Base-by-base conservation (phyloP, 2,888 invertebrate genomes). In the Dascillus cervinus region DNA sequence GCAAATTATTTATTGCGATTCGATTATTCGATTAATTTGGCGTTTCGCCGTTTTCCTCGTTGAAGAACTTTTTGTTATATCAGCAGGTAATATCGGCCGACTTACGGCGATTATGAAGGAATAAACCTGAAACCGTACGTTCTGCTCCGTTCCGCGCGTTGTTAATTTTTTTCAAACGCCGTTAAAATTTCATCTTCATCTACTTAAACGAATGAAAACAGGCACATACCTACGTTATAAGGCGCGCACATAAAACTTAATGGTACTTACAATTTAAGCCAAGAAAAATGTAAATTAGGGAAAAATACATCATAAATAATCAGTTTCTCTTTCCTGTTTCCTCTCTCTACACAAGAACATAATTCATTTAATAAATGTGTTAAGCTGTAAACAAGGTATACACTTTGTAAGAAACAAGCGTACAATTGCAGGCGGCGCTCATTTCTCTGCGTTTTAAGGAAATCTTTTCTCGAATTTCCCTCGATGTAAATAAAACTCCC, bases 301-400 rank as follows among this genome's bases (percentile, higher is more conserved):
- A 60, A n/a, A 61, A 61, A 60, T 57, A 55, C 53, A 55, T 58
- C 61, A 57, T 63, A 63, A 63, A 63, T 63, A 63, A 62, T 58
- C 56, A 57, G 57, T 54, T n/a, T n/a, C 55, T 47, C 59, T 58
- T 49, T 63, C 62, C 62, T 58, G 59, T 56, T 60, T 58, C 53
- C 55, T 54, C 52, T 57, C 53, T 56, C 53, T 43, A 42, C 38
- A 43, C 41, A 44, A 43, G 50, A 26, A 28, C 31, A 40, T 62
- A 59, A 60, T 61, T 61, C 58, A 60, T 59, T 53, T 50, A 52
- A 48, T 50, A 55, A 58, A 58, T 55, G 58, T 59, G 59, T 59
- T 60, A 61, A 59, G 59, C 56, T 49, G 46, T 46, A 48, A 48
- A 48, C 46, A 46, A 42, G 42, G 43, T 32, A n/a, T n/a, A 34